These are phyloP conservation scores for Cyanoderma ruficeps DNA, from an alignment of 2,113 vertebrate species.

Conservation along the genomic window DNA sequence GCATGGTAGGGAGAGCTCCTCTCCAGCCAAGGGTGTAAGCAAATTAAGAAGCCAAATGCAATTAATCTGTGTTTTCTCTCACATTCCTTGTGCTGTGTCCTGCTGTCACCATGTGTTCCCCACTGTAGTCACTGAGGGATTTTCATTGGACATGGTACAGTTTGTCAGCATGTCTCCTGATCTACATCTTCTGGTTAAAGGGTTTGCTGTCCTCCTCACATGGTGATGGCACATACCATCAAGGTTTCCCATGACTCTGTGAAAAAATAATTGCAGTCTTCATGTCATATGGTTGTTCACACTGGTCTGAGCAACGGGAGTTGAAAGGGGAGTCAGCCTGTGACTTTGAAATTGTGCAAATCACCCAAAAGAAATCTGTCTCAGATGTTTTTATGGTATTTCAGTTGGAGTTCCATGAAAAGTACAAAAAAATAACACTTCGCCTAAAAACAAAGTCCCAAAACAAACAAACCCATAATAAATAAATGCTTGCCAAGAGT, in stretches of 20 bases:
- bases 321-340: neutral
- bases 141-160: neutral
- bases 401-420: conserved; percentile 29
- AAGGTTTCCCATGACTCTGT: neutral
- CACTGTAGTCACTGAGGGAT: neutral
- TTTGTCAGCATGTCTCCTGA: neutral
- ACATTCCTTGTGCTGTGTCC: neutral
- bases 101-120: neutral
- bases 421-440: conserved; percentile 56
- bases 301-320: neutral
- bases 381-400: neutral
- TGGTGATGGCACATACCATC: neutral
- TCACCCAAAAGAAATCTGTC: neutral
- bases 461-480: conserved; percentile 50
- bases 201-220: neutral
- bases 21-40: neutral
- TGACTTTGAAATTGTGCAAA: conserved; percentile 14
- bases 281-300: neutral
- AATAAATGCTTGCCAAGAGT: conserved; percentile 51
- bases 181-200: neutral
- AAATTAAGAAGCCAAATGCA: neutral
- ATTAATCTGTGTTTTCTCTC: conserved; percentile 1
- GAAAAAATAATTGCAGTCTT: neutral
- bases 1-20: neutral
- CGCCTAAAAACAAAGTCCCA: conserved; percentile 35